A percentile compares a stretch with the other conserved stretches of the same genome.
Conservation (phyloP, 35 echinoderm and acorn worm species). For the Ptychodera flava region DNA sequence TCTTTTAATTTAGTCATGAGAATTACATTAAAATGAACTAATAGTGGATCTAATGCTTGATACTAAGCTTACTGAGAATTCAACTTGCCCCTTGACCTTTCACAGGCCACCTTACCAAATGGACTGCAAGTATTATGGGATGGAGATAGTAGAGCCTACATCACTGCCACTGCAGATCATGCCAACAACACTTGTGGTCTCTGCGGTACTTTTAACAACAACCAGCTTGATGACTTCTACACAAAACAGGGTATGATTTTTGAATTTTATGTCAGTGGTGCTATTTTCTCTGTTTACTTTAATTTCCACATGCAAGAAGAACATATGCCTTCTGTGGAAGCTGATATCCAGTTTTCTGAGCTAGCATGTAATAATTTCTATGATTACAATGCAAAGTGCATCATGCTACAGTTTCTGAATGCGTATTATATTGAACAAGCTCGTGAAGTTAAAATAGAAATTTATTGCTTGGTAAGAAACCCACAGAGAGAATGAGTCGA, state of each 20-base stretch:
- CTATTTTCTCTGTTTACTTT: neutral
- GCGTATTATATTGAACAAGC: too few relatives aligned
- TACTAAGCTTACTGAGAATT: too few relatives aligned
- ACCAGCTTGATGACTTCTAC: conserved; percentile 77
- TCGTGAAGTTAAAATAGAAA: too few relatives aligned
- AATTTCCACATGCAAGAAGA: neutral
- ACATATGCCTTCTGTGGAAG: neutral
- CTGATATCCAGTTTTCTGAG: too few relatives aligned
- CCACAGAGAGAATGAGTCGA: too few relatives aligned
- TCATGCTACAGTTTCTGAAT: neutral
- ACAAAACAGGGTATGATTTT: conserved; percentile 51
- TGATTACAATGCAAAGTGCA: neutral
- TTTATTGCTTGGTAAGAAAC: too few relatives aligned
- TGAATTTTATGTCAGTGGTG: neutral
- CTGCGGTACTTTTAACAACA: conserved; percentile 85
- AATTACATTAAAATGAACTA: too few relatives aligned
- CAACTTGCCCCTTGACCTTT: too few relatives aligned
- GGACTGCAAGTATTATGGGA: conserved; percentile 63
- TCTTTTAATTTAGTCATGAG: too few relatives aligned
- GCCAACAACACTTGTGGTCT: conserved; percentile 72
- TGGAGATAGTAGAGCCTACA: conserved; percentile 45
- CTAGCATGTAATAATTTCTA: too few relatives aligned
- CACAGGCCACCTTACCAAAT: conserved; percentile 57
- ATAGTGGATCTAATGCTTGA: too few relatives aligned
- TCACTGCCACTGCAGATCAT: conserved; percentile 48